Base-by-base conservation (phyloP, 2,113 vertebrate genomes). In the Oriolus oriolus region DNA sequence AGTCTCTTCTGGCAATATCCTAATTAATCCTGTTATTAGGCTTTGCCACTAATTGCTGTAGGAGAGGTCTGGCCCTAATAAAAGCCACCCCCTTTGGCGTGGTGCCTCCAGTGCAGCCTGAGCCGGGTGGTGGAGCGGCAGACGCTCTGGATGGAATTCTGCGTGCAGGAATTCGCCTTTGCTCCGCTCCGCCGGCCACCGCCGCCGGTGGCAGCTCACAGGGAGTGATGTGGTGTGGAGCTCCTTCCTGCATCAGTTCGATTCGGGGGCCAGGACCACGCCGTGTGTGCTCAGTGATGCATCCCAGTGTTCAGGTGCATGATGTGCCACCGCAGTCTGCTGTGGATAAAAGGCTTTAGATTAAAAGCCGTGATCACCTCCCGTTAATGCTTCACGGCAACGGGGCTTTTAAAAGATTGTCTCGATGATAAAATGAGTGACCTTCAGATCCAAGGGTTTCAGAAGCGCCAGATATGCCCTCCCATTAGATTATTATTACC, bases 281-380 rank as follows among this genome's bases (percentile, higher is more conserved):
- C 73, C 0, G 27, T 8, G 41, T 91, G 89, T 91, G 90, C 95
- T 90, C 83, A 60, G 84, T 23, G 60, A 52, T 60, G 71, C 83
- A 9, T 89, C 60, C 59, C 57, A 8, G 39, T 28, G 42, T 74
- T 69, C 53, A 78, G 94, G 77, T 76, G 75, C 31, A 3, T 0
- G 26, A n/a, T 2, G 28, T 49, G 42, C 44, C 6, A 2, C 87
- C 2, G 3, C 53, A 54, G 65, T 50, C 68, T 54, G 35, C 61
- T 52, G 63, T 69, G 16, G 4, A 68, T 94, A 65, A 96, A 85
- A 74, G n/a, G 26, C 54, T 73, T 86, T 60, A 45, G 66, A 94
- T 95, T 92, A 85, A 95, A 94, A 78, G 69, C 53, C 90, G 57
- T 39, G 88, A 91, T 95, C 76, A 45, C 54, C 89, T 91, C 73